phyloP scores from a whole-genome alignment of 2,113 vertebrate genomes.

The Pseudolaguvia tuberculata region DNA sequence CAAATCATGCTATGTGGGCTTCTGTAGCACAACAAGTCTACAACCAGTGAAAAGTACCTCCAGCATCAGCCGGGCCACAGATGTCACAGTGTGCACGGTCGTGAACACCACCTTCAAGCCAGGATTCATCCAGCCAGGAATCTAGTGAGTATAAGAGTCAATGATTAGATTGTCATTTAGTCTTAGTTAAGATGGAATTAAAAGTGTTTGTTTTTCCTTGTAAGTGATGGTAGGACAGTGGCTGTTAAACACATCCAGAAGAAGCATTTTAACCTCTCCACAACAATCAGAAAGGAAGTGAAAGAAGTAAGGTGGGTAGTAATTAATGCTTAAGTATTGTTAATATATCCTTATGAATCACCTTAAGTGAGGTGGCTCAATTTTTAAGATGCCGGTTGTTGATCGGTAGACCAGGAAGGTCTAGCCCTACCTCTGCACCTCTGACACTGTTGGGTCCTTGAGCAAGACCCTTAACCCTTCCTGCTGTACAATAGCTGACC shows the following conservation, averaged over 20 bases:
- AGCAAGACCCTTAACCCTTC: too few relatives aligned
- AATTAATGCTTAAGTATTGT: background rate
- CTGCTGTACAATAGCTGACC: too few relatives aligned
- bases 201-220: background rate
- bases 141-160: conserved; percentile 64
- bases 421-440: too few relatives aligned
- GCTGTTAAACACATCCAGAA: conserved; percentile 69
- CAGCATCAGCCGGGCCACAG: conserved; percentile 57
- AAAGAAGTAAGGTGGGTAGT: conserved; percentile 68
- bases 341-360: background rate
- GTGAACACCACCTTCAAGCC: conserved; percentile 57
- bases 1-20: conserved; percentile 50
- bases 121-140: conserved; percentile 61
- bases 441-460: too few relatives aligned
- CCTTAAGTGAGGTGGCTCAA: too few relatives aligned
- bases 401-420: too few relatives aligned
- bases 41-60: conserved; percentile 60
- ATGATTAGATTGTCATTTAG: background rate
- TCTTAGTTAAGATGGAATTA: background rate
- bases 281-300: conserved; percentile 70
- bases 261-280: conserved; percentile 69
- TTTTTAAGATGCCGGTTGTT: too few relatives aligned
- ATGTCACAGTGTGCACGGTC: conserved; percentile 59
- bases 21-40: conserved; percentile 61
- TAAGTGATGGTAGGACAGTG: conserved; percentile 66